Percentiles rank a stretch among this genome's conserved stretches.
Conservation (phyloP, 2,888 invertebrate species). For the Oligia latruncula region DNA sequence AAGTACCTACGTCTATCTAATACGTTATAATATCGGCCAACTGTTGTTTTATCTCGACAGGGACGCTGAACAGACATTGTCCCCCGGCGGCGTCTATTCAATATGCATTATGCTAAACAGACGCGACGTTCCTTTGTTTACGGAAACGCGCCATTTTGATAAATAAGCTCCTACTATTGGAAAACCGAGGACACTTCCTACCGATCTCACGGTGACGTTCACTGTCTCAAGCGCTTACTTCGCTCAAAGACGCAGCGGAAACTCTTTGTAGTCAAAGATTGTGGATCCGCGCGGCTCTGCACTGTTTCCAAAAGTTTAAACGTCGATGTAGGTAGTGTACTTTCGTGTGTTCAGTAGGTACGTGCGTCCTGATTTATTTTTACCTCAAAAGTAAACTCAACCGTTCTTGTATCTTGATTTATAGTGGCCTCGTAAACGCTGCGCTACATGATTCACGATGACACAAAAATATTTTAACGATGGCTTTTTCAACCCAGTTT, state of each 20-base stretch:
- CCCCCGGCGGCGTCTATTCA: constrained; percentile 63
- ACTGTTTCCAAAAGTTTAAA: constrained; percentile 53
- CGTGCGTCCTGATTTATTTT: constrained; percentile 76
- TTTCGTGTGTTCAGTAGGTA: constrained; percentile 55
- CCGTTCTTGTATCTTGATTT: constrained; percentile 81
- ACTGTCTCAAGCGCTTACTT: constrained; percentile 36
- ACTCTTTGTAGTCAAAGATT: constrained; percentile 56
- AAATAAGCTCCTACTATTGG: constrained; percentile 59
- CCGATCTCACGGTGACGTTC: constrained; percentile 56
- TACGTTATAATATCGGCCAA: constrained; percentile 43
- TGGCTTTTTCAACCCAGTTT: constrained; percentile 76
- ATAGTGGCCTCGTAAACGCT: constrained; percentile 80
- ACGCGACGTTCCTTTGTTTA: constrained; percentile 69
- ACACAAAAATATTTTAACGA: constrained; percentile 78
- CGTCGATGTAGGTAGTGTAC: constrained; percentile 50
- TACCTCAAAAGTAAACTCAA: constrained; percentile 82
- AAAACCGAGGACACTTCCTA: constrained; percentile 53
- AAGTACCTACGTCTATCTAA: constrained; percentile 25
- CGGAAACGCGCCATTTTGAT: constrained; percentile 67
- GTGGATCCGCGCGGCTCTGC: constrained; percentile 30
- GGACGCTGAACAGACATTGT: constrained; percentile 55
- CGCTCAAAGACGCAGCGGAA: constrained; percentile 56
- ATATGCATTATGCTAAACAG: constrained; percentile 73
- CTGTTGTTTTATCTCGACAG: constrained; percentile 54
- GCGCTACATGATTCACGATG: constrained; percentile 80